phyloP scores from a whole-genome alignment of 2,888 invertebrate species.

The Lomographa bimaculata region DNA sequence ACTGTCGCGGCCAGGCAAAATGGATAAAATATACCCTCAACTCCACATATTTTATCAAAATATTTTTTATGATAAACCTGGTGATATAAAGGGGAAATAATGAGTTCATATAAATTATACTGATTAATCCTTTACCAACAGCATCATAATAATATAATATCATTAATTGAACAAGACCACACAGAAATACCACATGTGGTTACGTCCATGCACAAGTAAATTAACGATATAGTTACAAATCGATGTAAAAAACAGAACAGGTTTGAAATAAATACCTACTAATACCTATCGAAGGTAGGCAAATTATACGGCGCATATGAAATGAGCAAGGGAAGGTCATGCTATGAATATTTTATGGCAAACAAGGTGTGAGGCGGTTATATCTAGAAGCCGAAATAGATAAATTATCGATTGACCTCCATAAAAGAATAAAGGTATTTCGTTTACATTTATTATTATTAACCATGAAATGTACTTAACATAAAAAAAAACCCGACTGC shows the following conservation, averaged over 20 bases:
- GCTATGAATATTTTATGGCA: constrained; percentile 24
- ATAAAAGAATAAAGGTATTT: constrained; percentile 4
- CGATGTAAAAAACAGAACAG: constrained; percentile 4
- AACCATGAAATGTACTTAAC: too few relatives aligned
- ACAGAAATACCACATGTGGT: too few relatives aligned
- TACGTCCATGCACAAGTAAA: too few relatives aligned
- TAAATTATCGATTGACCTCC: constrained; percentile 12
- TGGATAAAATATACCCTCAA: constrained; percentile 40
- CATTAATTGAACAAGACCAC: constrained; percentile 32
- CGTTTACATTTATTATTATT: too few relatives aligned
- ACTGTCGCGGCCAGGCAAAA: constrained; percentile 62
- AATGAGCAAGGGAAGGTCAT: constrained; percentile 23
- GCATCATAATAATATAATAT: too few relatives aligned
- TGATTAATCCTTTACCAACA: too few relatives aligned
- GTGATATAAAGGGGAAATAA: too few relatives aligned
- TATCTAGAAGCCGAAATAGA: constrained; percentile 7
- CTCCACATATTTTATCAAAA: constrained; percentile 2
- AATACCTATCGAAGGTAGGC: constrained; percentile 14
- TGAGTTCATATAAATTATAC: too few relatives aligned
- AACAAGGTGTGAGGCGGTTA: constrained; percentile 18
- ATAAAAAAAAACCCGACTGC: too few relatives aligned
- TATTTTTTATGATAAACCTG: too few relatives aligned
- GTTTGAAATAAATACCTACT: constrained; percentile 7
- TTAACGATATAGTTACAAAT: too few relatives aligned
- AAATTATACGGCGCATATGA: constrained; percentile 24